These are phyloP conservation scores for Numenius phaeopus DNA, from an alignment of 2,797 vertebrate species.

Conservation along the genomic window DNA sequence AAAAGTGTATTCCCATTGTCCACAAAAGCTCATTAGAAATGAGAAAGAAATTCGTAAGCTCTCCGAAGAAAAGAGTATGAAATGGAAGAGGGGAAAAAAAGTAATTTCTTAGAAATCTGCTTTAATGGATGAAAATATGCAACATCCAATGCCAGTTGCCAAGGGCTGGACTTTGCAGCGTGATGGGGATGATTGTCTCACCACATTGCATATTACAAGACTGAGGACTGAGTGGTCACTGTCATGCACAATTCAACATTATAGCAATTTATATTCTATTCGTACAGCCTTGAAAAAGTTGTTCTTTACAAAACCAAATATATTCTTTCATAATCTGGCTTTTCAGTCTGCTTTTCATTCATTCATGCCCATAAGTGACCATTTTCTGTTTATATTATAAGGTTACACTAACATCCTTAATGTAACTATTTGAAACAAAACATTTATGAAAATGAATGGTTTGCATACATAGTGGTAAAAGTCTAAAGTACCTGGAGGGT, in stretches of 20 bases:
- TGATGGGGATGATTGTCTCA: neutral
- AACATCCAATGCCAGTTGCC: neutral
- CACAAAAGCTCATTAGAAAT: neutral
- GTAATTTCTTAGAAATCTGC: neutral
- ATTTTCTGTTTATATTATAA: neutral
- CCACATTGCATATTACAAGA: neutral
- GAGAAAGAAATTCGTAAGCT: neutral
- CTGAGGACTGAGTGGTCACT: neutral
- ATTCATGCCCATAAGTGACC: neutral
- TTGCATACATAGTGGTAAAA: neutral
- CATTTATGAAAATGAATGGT: conserved; percentile 33
- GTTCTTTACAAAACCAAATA: neutral
- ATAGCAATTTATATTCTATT: neutral
- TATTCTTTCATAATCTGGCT: neutral
- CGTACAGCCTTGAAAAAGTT: neutral
- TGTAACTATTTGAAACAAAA: conserved; percentile 3
- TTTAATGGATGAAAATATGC: conserved; percentile 45
- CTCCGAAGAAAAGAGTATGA: neutral
- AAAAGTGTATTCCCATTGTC: neutral
- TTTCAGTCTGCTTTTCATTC: conserved; percentile 5
- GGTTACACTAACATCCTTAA: neutral
- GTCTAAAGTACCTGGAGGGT: neutral
- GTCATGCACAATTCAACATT: neutral
- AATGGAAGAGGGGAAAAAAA: neutral
- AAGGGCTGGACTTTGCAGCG: neutral